Evolutionary conservation across 2,888 invertebrate genomes (phyloP), one percentile per base, ranked within the genome.

Genomic region (Drosophila flavopinicola): DNA sequence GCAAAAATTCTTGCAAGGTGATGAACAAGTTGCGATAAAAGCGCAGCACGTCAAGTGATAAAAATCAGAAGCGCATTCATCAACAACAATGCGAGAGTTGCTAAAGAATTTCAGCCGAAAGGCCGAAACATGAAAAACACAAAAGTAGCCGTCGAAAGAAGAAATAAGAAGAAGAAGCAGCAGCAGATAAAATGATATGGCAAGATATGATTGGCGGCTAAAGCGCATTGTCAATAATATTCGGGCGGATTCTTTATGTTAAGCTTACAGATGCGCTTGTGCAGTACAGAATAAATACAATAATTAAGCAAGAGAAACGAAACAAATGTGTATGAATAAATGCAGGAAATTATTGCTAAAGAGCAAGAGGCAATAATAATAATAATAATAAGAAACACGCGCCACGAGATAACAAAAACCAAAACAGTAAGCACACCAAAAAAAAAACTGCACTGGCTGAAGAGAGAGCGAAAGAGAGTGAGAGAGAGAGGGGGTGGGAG

Each of bases 61-160:
- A 77, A 74, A 79, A 84, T 80, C 84, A 73, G 60, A 61, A 77
- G 58, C 58, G 60, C 66, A 75, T 61, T 74, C 68, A 53, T 74
- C 68, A 53, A 41, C 58, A 61, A 80, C 60, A 63, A 58, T 49
- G 33, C 25, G n/a, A 38, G 24, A 56, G 42, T 44, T 48, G 63
- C 61, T 38, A 49, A 73, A 59, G 65, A 68, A 57, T 68, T 68
- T 73, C 65, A 17, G 41, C 17, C 37, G 57, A 71, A 56, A 63
- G 49, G 45, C 42, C 13, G 3, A 45, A 30, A 57, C 37, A 33
- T 27, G 41, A 20, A 23, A 13, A 15, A 39, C 15, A 32, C 20
- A 17, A 51, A 49, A 44, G 29, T 20, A 25, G 17, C 13, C n/a
- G n/a, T n/a, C n/a, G n/a, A n/a, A n/a, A 13, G 29, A 24, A 24